These are phyloP conservation scores for Marmota monax DNA, from an alignment of 2,113 vertebrate species.

Conservation along the genomic window DNA sequence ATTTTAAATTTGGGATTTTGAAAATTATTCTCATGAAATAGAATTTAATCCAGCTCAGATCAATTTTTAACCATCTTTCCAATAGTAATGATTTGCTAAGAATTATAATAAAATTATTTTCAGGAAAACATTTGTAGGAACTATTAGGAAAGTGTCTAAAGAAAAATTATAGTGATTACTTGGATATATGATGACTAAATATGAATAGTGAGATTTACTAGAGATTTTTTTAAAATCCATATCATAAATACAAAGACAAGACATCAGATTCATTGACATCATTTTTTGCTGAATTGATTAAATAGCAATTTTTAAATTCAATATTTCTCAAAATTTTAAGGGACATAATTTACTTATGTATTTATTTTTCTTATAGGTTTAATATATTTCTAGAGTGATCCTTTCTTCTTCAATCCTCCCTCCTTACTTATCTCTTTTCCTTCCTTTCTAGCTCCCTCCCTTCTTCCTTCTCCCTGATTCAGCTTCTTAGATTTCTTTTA, in stretches of 20 bases:
- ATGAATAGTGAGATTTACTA: background rate
- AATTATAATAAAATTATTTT: constrained; percentile 26
- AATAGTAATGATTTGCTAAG: background rate
- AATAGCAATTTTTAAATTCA: background rate
- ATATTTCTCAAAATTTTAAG: background rate
- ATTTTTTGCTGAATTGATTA: background rate
- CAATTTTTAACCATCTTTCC: background rate
- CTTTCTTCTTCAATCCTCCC: background rate
- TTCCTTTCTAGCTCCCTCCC: background rate
- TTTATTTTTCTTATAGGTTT: background rate
- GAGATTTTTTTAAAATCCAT: background rate
- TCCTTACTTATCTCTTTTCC: too few relatives aligned
- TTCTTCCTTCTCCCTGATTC: fast-evolving
- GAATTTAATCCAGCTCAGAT: background rate
- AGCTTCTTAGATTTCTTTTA: background rate
- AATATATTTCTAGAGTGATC: background rate
- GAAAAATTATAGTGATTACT: background rate
- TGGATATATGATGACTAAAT: background rate
- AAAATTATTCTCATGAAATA: background rate
- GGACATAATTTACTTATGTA: background rate
- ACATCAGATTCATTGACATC: background rate
- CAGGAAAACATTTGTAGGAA: background rate
- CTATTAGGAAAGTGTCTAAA: background rate
- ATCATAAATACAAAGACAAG: constrained; percentile 2
- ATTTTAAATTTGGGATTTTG: background rate